Evolutionary conservation across 2,113 vertebrate genomes (phyloP).

Genomic region (Brienomyrus longianalis): DNA sequence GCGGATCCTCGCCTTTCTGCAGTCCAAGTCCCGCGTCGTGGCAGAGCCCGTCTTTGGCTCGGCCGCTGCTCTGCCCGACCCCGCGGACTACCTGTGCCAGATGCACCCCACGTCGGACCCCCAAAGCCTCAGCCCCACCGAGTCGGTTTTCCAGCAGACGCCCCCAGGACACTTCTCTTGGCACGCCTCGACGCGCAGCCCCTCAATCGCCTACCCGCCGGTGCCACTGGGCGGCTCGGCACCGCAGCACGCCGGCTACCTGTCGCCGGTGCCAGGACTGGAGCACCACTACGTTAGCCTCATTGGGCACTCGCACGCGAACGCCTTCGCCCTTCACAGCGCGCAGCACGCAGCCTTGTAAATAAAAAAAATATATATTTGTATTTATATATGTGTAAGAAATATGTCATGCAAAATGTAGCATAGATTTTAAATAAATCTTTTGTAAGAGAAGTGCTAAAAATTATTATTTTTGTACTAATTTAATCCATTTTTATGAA

Average conservation of each 20-base stretch:
- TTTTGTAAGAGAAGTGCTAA: conserved; percentile 1
- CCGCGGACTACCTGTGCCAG: conserved; percentile 72
- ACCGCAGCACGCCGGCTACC: conserved; percentile 73
- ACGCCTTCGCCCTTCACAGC: conserved; percentile 74
- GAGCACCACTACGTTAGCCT: conserved; percentile 89
- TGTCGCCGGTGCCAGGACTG: conserved; percentile 78
- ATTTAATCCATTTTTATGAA: not conserved
- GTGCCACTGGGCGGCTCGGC: conserved; percentile 63
- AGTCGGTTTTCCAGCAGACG: conserved; percentile 69
- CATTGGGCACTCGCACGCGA: conserved; percentile 78
- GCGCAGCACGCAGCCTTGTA: conserved; percentile 79
- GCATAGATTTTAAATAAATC: conserved; percentile 14
- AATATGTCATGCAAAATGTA: conserved; percentile 43
- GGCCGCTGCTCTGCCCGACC: conserved; percentile 62
- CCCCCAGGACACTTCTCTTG: conserved; percentile 73
- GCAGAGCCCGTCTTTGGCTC: conserved; percentile 75
- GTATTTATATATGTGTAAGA: conserved; percentile 56
- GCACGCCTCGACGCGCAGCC: conserved; percentile 69
- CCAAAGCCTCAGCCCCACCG: conserved; percentile 63
- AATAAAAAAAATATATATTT: conserved; percentile 27
- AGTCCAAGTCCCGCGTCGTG: conserved; percentile 81
- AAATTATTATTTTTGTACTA: conserved; percentile 10
- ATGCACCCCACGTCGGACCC: conserved; percentile 73
- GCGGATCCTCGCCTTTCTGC: conserved; percentile 88
- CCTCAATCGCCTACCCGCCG: conserved; percentile 68